Conservation (phyloP, 23 tunicate species). For the Trididemnum clinides region DNA sequence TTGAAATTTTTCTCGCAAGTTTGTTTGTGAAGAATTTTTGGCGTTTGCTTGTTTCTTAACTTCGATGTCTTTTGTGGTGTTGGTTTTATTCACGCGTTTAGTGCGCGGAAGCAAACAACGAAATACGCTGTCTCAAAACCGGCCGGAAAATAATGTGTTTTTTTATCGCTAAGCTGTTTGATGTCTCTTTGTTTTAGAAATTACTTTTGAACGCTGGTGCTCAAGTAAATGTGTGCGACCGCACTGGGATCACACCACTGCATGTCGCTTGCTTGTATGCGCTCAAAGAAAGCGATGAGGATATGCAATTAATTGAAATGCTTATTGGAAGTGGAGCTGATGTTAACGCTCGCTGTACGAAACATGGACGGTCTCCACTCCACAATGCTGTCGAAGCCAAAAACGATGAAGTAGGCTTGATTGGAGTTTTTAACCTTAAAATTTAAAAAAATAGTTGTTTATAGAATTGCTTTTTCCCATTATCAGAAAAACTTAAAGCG, state of each 20-base stretch:
- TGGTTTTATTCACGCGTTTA: no score
- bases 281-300: slow-evolving; percentile 34
- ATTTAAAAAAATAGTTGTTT: no score
- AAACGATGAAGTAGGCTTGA: slow-evolving; percentile 41
- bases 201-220: slow-evolving; percentile 9
- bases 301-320: slow-evolving; percentile 33
- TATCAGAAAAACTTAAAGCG: neutral
- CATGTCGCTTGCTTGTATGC: slow-evolving; percentile 59
- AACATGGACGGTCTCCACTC: slow-evolving; percentile 43
- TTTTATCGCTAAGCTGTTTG: no score
- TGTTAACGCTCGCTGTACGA: slow-evolving; percentile 37
- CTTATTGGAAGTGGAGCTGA: slow-evolving; percentile 39
- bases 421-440: no score
- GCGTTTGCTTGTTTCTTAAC: no score
- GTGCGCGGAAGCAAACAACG: no score
- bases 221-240: slow-evolving; percentile 13
- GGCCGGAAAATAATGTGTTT: no score
- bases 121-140: no score
- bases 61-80: no score
- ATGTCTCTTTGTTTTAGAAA: slow-evolving; percentile 28
- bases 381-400: slow-evolving; percentile 57
- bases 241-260: slow-evolving; percentile 35
- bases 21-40: no score
- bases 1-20: no score
- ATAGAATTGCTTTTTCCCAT: no score